Evolutionary conservation across 2,797 vertebrate species (phyloP), one percentile per base, ranked within the genome.

Genomic region (Scolopax bukidnonensis): DNA sequence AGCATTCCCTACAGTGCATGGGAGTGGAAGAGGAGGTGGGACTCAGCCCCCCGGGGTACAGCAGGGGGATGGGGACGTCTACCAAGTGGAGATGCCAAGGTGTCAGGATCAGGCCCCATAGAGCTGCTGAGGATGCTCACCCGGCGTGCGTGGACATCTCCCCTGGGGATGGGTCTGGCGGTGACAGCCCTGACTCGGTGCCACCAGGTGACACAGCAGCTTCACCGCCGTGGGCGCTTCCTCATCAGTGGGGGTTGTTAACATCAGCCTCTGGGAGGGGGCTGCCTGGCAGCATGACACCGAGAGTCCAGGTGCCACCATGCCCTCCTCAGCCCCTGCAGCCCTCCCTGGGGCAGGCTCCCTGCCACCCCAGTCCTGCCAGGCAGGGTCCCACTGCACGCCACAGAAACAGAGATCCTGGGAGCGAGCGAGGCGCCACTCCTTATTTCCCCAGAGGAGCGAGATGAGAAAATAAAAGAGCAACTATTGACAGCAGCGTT

Each of bases 231-330:
- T 5, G 19, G 43, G 16, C 33, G 11, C 25, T 32, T 36, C 53
- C 32, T 74, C 65, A 17, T 78, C 73, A 73, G 28, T 47, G 1
- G 2, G 47, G 68, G 33, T 84, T 3, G 0, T 27, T 20, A 59
- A 25, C 41, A 13, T 6, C 84, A 20, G 73, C 53, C 15, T 40
- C 51, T 14, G 38, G 30, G 12, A 68, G 6, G 51, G 32, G 1
- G 3, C 57, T 47, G 33, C 25, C 6, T 76, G 41, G 48, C 23
- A 16, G 27, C 27, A 3, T 0, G 0, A 30, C 19, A 21, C 3
- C 2, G 3, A 2, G 3, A 43, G 4, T 23, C 51, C 65, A 10
- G 1, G 0, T 9, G 6, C 43, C 16, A 8, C 36, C 2, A 0
- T 27, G 30, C 38, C 63, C 17, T 13, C 41, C 0, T 0, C 65